Percentiles rank a stretch among this genome's conserved stretches.
Evolutionary conservation across 1,140 invertebrate genomes (phyloP).

Genomic region (Diorhabda carinulata): DNA sequence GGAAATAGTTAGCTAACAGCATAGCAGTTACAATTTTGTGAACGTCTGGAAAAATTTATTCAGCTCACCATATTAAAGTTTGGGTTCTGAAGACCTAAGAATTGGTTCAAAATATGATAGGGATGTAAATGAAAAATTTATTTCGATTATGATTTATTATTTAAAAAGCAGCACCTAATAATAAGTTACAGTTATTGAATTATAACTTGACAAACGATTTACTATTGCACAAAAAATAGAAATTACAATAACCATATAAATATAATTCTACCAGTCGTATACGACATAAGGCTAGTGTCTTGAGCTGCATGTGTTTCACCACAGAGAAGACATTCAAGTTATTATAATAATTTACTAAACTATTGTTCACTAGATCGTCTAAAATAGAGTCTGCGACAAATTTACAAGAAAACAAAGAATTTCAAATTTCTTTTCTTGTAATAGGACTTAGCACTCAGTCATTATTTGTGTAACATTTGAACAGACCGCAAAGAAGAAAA

Average conservation of each 20-base stretch:
- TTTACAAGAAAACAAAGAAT: no score
- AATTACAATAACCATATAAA: not conserved
- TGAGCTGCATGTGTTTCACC: slow-evolving; percentile 30
- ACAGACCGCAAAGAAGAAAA: no score
- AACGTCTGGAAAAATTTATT: no score
- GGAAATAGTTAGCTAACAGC: no score
- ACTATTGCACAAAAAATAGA: slow-evolving; percentile 40
- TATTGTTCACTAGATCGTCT: not conserved
- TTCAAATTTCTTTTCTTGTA: no score
- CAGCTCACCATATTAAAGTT: no score
- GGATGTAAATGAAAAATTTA: not conserved
- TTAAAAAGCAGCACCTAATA: slow-evolving; percentile 37
- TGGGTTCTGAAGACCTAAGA: no score
- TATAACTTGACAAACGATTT: slow-evolving; percentile 28
- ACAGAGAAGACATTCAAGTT: slow-evolving; percentile 8
- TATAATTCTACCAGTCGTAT: slow-evolving; percentile 39
- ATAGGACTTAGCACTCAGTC: no score
- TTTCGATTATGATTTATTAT: slow-evolving; percentile 37
- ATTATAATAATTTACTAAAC: slow-evolving; percentile 8
- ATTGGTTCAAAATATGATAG: no score
- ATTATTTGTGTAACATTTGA: no score
- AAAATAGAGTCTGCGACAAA: no score
- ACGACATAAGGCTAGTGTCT: slow-evolving; percentile 41
- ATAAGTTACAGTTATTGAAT: slow-evolving; percentile 36
- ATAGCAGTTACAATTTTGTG: no score